Percentiles rank a stretch among this genome's conserved stretches.
Evolutionary conservation across 2,797 vertebrate species (phyloP).

Genomic region (Chiroxiphia lanceolata): DNA sequence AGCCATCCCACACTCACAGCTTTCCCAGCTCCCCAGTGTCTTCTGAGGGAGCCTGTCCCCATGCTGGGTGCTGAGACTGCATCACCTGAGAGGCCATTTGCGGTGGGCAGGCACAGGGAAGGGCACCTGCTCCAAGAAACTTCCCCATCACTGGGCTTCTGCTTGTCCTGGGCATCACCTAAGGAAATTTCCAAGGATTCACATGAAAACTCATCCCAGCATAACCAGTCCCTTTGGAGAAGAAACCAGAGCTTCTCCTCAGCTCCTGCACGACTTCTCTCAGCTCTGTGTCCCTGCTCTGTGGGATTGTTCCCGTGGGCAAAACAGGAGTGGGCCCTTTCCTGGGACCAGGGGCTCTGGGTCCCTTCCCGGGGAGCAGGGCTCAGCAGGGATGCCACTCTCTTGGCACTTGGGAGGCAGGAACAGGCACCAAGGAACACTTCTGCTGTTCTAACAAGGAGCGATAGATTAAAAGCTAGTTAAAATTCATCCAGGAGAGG

Average conservation of each 20-base stretch:
- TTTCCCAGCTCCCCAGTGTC: background rate
- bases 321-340: background rate
- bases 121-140: background rate
- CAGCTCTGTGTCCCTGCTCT: background rate
- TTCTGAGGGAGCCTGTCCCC: background rate
- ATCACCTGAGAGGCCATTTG: background rate
- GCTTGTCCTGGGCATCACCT: background rate
- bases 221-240: background rate
- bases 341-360: background rate
- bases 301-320: background rate
- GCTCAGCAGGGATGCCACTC: accelerated
- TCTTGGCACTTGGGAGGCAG: background rate
- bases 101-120: background rate
- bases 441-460: constrained; percentile 65
- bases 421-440: constrained; percentile 18
- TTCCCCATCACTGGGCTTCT: background rate
- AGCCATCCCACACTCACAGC: background rate
- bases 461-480: constrained; percentile 74
- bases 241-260: background rate
- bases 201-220: background rate
- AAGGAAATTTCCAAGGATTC: background rate
- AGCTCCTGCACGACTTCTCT: background rate
- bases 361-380: accelerated
- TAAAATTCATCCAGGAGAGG: constrained; percentile 79
- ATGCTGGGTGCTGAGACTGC: background rate